These are phyloP conservation scores for Eurytoma adleriae DNA, from an alignment of 2,888 invertebrate genomes.

Conservation along the genomic window DNA sequence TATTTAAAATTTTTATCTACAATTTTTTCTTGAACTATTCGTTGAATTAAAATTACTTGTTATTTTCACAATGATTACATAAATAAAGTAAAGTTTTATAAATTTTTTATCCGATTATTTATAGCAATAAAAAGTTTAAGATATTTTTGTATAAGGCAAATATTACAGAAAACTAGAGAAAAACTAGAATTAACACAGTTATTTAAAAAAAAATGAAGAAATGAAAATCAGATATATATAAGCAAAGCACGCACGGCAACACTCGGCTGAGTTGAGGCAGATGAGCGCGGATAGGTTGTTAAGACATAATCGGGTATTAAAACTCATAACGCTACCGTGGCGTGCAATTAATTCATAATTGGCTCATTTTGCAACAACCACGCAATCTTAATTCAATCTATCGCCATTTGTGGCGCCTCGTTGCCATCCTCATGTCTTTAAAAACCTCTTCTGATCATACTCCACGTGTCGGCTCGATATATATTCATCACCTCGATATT, in stretches of 20 bases:
- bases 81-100: too few species aligned
- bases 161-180: slow-evolving; percentile 21
- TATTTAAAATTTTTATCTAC: too few species aligned
- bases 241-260: slow-evolving; percentile 35
- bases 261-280: slow-evolving; percentile 38
- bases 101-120: too few species aligned
- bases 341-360: slow-evolving; percentile 75
- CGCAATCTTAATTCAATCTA: slow-evolving; percentile 76
- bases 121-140: too few species aligned
- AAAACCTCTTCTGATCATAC: slow-evolving; percentile 61
- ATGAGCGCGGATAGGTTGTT: slow-evolving; percentile 66
- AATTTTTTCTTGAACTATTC: too few species aligned
- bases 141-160: too few species aligned
- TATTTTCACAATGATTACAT: too few species aligned
- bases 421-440: slow-evolving; percentile 65
- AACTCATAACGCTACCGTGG: slow-evolving; percentile 71
- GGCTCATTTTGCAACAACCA: slow-evolving; percentile 72
- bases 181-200: slow-evolving; percentile 32
- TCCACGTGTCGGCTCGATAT: slow-evolving; percentile 56
- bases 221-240: slow-evolving; percentile 20
- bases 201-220: slow-evolving; percentile 31
- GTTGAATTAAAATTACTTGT: too few species aligned
- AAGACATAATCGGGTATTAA: slow-evolving; percentile 75
- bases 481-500: slow-evolving; percentile 64
- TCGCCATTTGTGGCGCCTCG: slow-evolving; percentile 72